Conservation (phyloP, 2,113 vertebrate genomes). For the Oreochromis tanganicae region DNA sequence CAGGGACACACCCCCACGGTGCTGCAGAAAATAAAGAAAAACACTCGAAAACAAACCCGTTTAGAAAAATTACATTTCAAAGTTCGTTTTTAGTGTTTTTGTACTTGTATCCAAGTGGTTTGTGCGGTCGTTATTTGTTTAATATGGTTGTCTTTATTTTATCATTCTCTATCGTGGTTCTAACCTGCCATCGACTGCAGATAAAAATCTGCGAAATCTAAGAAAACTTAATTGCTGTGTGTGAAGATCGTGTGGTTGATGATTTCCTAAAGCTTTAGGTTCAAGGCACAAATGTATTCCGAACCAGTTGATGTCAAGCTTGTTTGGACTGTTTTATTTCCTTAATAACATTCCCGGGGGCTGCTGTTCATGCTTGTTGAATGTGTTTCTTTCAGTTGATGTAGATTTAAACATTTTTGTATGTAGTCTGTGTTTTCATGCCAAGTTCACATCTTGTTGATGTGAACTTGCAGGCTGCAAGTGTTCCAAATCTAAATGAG, state of each 20-base stretch:
- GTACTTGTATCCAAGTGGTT: neutral
- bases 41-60: neutral
- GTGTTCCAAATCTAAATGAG: neutral
- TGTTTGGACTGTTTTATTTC: neutral
- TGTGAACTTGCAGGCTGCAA: neutral
- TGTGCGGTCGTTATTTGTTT: neutral
- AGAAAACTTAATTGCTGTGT: neutral
- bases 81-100: neutral
- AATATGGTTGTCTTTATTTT: neutral
- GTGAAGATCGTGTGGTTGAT: neutral
- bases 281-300: neutral
- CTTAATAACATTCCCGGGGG: neutral
- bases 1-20: constrained; percentile 17
- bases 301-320: neutral
- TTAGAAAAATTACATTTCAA: neutral
- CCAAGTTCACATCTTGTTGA: neutral
- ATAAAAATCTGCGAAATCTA: neutral
- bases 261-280: neutral
- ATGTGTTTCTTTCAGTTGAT: neutral
- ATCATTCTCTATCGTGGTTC: neutral
- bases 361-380: neutral
- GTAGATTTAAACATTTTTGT: neutral
- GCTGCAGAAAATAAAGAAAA: neutral
- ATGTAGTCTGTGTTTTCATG: neutral
- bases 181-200: neutral